Evolutionary conservation across 2,888 invertebrate genomes (phyloP).

Genomic region (Suillia variegata): DNA sequence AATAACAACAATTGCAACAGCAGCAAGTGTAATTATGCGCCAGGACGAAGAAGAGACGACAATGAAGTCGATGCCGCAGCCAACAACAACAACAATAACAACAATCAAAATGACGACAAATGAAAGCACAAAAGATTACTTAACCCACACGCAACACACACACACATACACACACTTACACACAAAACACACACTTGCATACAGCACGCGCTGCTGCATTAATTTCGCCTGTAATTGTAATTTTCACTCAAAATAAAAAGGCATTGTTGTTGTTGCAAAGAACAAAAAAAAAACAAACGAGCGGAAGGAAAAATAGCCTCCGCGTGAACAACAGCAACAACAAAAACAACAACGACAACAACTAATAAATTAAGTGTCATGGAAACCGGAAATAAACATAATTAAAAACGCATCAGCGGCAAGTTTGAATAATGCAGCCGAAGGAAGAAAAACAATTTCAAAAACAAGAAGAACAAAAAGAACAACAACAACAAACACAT

Average conservation of each 20-base stretch:
- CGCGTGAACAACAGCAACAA: neutral
- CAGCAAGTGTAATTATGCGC: conserved; percentile 44
- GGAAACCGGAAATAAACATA: conserved; percentile 49
- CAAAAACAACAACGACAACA: neutral
- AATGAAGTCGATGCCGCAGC: conserved; percentile 15
- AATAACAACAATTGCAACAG: conserved; percentile 36
- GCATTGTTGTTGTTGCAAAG: too few species aligned
- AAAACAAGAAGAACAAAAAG: neutral
- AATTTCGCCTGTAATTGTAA: too few species aligned
- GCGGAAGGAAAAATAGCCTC: neutral
- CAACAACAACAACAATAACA: conserved; percentile 24
- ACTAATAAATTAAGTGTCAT: conserved; percentile 49
- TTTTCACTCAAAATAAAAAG: too few species aligned
- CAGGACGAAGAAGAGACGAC: neutral
- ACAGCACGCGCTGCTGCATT: too few species aligned
- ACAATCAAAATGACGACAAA: too few species aligned
- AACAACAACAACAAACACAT: neutral
- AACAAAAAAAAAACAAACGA: too few species aligned
- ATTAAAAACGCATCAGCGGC: conserved; percentile 52
- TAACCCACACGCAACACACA: neutral
- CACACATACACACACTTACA: conserved; percentile 15
- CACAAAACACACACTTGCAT: too few species aligned
- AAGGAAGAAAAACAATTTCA: neutral
- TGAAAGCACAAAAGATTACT: neutral
- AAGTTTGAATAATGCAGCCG: neutral